Percentiles rank a stretch among this genome's conserved stretches.
These are phyloP conservation scores for Austrofundulus limnaeus DNA, from an alignment of 2,113 vertebrate genomes.

Conservation along the genomic window DNA sequence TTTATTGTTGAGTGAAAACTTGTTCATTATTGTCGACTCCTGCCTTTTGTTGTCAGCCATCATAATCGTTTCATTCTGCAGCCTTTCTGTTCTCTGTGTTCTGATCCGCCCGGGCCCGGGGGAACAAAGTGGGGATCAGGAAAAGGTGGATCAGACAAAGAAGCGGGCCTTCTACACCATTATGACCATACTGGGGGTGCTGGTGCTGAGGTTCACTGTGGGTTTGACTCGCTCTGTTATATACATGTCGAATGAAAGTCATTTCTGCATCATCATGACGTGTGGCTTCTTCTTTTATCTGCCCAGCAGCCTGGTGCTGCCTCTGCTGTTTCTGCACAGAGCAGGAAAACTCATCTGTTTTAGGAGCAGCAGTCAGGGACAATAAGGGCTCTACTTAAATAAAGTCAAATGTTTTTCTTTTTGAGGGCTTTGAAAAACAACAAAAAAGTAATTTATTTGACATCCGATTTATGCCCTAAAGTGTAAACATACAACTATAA, in stretches of 20 bases:
- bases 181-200: not conserved
- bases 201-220: not conserved
- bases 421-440: not conserved
- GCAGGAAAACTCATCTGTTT: not conserved
- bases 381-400: not conserved
- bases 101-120: constrained; percentile 16
- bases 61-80: constrained; percentile 5
- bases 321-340: constrained; percentile 12
- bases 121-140: not conserved
- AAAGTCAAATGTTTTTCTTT: not conserved
- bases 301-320: constrained; percentile 15
- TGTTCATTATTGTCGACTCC: not conserved
- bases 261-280: not conserved
- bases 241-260: not conserved
- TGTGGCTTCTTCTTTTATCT: not conserved
- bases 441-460: no score
- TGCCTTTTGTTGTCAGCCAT: not conserved
- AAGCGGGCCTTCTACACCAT: constrained; percentile 8
- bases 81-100: constrained; percentile 13
- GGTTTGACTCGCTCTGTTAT: not conserved
- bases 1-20: not conserved
- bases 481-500: no score
- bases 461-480: no score
- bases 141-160: not conserved
- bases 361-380: not conserved